A percentile compares a stretch with the other conserved stretches of the same genome.
These are phyloP conservation scores for Ranitomeya imitator DNA, from an alignment of 2,113 vertebrate genomes.

Conservation along the genomic window DNA sequence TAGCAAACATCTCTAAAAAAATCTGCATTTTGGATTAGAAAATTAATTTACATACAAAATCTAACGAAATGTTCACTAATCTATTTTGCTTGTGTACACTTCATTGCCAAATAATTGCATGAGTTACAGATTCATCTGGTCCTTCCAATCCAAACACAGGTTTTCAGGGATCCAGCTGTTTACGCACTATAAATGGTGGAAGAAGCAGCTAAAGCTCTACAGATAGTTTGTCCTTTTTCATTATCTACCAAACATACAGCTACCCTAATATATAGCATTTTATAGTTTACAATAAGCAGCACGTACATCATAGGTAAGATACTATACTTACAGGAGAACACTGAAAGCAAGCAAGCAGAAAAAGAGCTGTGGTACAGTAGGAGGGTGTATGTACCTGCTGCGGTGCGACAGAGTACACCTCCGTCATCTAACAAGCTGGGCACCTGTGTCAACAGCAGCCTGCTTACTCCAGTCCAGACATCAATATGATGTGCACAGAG, in stretches of 20 bases:
- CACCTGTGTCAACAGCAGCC: conserved; percentile 55
- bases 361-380: not conserved
- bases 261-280: not conserved
- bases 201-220: not conserved
- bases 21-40: not conserved
- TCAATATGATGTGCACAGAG: conserved; percentile 36
- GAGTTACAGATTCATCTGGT: not conserved
- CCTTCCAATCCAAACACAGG: not conserved
- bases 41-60: not conserved
- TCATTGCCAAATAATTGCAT: not conserved
- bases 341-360: conserved; percentile 5
- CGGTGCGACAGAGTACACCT: not conserved
- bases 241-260: not conserved
- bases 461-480: conserved; percentile 27
- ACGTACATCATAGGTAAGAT: not conserved
- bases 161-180: not conserved
- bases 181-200: not conserved
- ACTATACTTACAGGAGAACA: conserved; percentile 20
- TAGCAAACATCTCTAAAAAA: not conserved
- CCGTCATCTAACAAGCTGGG: conserved; percentile 45
- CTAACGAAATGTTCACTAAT: not conserved
- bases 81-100: not conserved
- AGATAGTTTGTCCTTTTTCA: not conserved
- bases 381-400: conserved; percentile 10
- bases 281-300: not conserved